These are phyloP conservation scores for Xiphophorus maculatus DNA, from an alignment of 2,113 vertebrate species.

Conservation along the genomic window DNA sequence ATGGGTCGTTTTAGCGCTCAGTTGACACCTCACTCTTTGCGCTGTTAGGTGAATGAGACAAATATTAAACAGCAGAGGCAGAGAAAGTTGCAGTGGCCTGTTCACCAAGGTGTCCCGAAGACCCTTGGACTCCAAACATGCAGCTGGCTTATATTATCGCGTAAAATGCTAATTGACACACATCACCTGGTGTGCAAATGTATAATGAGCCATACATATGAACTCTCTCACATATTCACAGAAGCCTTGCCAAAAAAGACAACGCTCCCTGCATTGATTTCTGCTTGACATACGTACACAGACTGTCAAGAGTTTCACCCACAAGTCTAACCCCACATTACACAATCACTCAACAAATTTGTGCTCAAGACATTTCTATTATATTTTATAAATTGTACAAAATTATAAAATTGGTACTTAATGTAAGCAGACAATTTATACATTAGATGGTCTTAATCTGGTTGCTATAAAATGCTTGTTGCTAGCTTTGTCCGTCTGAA, in stretches of 20 bases:
- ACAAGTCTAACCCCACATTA: conserved; percentile 29
- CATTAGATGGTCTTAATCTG: not conserved
- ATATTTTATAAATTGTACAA: not conserved
- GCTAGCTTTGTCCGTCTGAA: no score
- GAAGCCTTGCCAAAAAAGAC: conserved; percentile 53
- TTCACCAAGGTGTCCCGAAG: conserved; percentile 66
- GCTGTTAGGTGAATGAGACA: conserved; percentile 17
- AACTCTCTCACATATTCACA: conserved; percentile 52
- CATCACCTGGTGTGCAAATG: conserved; percentile 54
- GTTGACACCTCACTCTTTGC: conserved; percentile 55
- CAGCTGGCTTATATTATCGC: conserved; percentile 36
- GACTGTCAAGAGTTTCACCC: conserved; percentile 26
- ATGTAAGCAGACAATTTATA: no score
- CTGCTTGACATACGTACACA: conserved; percentile 45
- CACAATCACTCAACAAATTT: conserved; percentile 35
- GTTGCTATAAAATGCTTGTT: not conserved
- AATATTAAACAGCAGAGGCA: conserved; percentile 48
- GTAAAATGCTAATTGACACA: conserved; percentile 60
- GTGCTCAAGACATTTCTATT: conserved; percentile 22
- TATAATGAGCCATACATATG: conserved; percentile 61
- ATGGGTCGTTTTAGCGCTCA: conserved; percentile 66
- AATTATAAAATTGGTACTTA: not conserved
- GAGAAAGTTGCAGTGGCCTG: conserved; percentile 33
- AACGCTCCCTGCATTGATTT: conserved; percentile 45
- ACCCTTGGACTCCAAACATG: conserved; percentile 57